phyloP scores from a whole-genome alignment of 2,113 vertebrate species.

The Mionectes macconnelli region DNA sequence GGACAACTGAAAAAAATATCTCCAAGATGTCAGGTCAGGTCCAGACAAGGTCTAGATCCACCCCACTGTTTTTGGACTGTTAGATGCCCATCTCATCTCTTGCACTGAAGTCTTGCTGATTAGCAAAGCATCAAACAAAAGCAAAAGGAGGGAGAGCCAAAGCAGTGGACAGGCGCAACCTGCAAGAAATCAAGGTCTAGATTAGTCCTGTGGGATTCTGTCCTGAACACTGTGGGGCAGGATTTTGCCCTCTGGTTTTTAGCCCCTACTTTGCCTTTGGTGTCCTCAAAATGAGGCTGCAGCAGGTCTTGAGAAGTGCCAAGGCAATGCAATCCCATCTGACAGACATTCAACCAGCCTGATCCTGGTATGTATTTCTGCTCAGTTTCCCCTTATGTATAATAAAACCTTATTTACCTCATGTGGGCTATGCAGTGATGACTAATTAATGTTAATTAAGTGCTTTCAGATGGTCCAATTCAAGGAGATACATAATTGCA shows the following conservation, averaged over 20 bases:
- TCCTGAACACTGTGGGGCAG: background rate
- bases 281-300: background rate
- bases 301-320: background rate
- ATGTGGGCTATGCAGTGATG: background rate
- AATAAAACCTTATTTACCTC: background rate
- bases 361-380: background rate
- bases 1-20: background rate
- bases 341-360: background rate
- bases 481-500: background rate
- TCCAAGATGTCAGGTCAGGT: background rate
- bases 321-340: background rate
- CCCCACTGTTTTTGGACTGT: background rate
- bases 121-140: background rate
- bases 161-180: background rate
- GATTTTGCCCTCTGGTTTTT: background rate
- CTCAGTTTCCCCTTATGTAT: background rate
- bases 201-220: fast-evolving
- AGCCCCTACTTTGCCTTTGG: fast-evolving
- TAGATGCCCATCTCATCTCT: background rate
- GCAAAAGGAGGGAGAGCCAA: background rate
- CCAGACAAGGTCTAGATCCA: background rate
- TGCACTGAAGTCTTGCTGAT: background rate
- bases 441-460: conserved; percentile 37
- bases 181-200: background rate
- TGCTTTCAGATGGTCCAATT: background rate